A percentile compares a stretch with the other conserved stretches of the same genome.
These are phyloP conservation scores for Polylopha cassiicola DNA, from an alignment of 2,888 invertebrate genomes.

Conservation along the genomic window DNA sequence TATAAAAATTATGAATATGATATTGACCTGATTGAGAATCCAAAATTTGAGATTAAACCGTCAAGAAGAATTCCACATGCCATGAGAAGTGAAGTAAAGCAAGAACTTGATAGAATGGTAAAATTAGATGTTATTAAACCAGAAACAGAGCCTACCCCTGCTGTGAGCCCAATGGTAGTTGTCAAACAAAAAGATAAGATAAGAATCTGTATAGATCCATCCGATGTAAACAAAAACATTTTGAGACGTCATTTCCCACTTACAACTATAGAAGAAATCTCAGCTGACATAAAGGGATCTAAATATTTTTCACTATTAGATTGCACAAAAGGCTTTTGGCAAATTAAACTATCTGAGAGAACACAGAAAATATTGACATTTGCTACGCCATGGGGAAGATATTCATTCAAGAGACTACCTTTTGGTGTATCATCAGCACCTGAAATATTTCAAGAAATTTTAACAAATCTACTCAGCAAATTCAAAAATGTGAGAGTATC, in stretches of 20 bases:
- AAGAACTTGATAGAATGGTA: constrained; percentile 12
- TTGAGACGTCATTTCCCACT: constrained; percentile 5
- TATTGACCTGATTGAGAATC: constrained; percentile 6
- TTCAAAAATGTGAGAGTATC: constrained; percentile 18
- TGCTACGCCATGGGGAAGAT: constrained; percentile 29
- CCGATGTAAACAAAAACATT: constrained; percentile 7
- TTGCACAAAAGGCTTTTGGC: constrained; percentile 7
- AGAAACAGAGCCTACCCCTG: constrained; percentile 11
- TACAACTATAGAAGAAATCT: constrained; percentile 6
- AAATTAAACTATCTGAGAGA: constrained; percentile 20
- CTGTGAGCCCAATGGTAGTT: constrained; percentile 9
- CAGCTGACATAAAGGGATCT: constrained; percentile 4
- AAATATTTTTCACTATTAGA: constrained; percentile 7
- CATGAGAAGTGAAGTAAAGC: constrained; percentile 8
- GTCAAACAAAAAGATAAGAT: constrained; percentile 11
- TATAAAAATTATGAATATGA: constrained; percentile 7
- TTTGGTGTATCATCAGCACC: constrained; percentile 30
- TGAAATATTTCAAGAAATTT: constrained; percentile 29
- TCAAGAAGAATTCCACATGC: constrained; percentile 10
- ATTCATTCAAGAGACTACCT: constrained; percentile 25
- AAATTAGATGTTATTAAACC: constrained; percentile 2
- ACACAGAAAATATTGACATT: constrained; percentile 25
- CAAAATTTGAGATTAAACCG: not conserved
- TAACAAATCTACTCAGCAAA: constrained; percentile 19
- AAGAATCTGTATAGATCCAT: constrained; percentile 10